Evolutionary conservation across 2,113 vertebrate species (phyloP).

Genomic region (Silurus meridionalis): DNA sequence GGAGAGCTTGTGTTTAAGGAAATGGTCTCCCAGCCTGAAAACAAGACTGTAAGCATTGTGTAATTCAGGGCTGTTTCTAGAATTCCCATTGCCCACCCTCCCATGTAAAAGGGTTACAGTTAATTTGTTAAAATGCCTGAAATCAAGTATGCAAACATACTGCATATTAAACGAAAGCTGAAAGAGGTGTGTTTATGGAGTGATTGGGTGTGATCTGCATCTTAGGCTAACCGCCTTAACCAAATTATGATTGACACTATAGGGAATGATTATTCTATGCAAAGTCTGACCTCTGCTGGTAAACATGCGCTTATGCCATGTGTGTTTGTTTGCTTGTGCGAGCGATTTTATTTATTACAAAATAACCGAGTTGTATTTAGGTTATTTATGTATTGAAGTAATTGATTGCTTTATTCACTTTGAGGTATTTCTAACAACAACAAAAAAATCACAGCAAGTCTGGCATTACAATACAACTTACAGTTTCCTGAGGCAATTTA

Average conservation of each 20-base stretch:
- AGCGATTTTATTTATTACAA: no score
- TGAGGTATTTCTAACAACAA: background rate
- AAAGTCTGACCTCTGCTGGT: slow-evolving; percentile 5
- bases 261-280: background rate
- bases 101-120: no score
- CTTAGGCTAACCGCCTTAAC: slow-evolving; percentile 6
- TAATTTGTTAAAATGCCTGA: no score
- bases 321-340: background rate
- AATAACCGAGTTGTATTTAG: no score
- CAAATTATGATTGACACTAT: background rate
- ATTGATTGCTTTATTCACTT: background rate
- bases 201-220: background rate
- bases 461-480: background rate
- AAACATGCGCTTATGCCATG: background rate
- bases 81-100: no score
- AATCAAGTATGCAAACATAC: no score
- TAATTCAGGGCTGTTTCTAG: no score
- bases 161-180: no score
- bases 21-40: background rate
- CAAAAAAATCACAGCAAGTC: background rate
- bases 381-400: background rate
- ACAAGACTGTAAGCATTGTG: slow-evolving; percentile 51
- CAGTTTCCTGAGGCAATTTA: background rate
- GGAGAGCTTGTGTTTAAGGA: slow-evolving; percentile 59
- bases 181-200: background rate